Percentiles rank a stretch among this genome's conserved stretches.
phyloP scores from a whole-genome alignment of 2,797 vertebrate species.

The Ciconia nigra region DNA sequence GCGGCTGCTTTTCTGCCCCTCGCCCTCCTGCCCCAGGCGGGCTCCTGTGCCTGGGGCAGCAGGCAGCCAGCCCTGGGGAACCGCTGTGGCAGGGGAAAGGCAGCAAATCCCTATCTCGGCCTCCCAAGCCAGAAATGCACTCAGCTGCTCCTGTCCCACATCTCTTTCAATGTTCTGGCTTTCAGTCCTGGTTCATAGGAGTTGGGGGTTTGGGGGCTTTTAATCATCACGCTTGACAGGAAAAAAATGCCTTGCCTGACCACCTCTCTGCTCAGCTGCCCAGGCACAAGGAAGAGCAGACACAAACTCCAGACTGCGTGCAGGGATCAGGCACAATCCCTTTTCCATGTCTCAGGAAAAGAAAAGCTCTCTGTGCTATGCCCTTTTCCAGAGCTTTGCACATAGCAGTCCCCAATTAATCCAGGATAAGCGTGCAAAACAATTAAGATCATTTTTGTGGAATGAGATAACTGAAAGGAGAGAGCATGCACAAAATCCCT shows the following conservation, averaged over 20 bases:
- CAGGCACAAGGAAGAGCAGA: neutral
- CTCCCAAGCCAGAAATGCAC: accelerated
- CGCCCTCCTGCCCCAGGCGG: accelerated
- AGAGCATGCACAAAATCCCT: neutral
- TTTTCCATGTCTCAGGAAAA: neutral
- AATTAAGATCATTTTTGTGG: neutral
- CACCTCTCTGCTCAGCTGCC: neutral
- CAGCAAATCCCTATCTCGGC: neutral
- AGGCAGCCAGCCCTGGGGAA: neutral
- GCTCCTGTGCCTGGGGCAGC: neutral
- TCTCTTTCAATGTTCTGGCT: no score
- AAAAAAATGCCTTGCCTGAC: neutral
- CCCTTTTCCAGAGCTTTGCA: neutral
- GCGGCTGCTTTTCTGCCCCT: accelerated
- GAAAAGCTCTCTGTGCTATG: neutral
- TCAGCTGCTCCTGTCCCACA: neutral
- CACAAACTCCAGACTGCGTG: neutral
- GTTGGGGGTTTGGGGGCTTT: neutral
- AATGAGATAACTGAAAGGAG: neutral
- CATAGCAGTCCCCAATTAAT: accelerated
- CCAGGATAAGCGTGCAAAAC: neutral
- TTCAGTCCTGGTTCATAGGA: neutral
- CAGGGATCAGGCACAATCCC: neutral
- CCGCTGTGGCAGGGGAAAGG: no score
- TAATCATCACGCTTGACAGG: neutral